Evolutionary conservation across 2,797 vertebrate genomes (phyloP), one percentile per base, ranked within the genome.

Genomic region (Pogoniulus pusillus): DNA sequence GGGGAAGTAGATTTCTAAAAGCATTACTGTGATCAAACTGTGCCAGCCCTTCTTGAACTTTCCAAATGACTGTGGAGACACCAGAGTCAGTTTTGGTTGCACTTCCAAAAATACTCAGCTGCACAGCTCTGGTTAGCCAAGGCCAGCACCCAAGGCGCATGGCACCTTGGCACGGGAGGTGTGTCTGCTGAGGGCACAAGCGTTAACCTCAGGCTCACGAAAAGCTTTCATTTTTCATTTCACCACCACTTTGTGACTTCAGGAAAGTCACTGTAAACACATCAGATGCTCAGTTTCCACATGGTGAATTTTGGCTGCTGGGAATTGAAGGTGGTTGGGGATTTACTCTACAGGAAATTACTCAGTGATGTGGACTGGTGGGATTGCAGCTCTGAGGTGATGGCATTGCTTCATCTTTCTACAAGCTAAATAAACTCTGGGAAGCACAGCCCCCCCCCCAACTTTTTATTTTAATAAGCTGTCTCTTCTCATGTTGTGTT

Each of bases 111-210:
- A 9, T 6, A 24, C 1, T 26, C 8, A 59, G 0, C 11, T 22
- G 34, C 23, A 1, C 29, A 20, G 27, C 59, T 58, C 47, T 6
- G 3, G 2, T 29, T 34, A 19, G 27, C 6, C 37, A 22, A 58
- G 15, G 2, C 12, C 9, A 1, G 0, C 7, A 2, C 6, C 4
- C 64, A 24, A 1, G 0, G 0, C 9, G 17, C 2, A 0, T 7
- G 32, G 30, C n/a, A 11, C 41, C 54, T 26, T 30, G 78, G 39
- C 24, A 1, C 0, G 24, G 32, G 11, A 10, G 32, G 62, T 58
- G 3, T 16, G 6, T 15, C 39, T 60, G 65, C 4, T 6, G 27
- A 24, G 32, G 41, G 29, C 49, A 5, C n/a, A 22, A 49, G 32
- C 3, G 0, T 6, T 11, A 9, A n/a, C 51, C 37, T n/a, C 12